A percentile compares a stretch with the other conserved stretches of the same genome.
phyloP scores from a whole-genome alignment of 2,888 invertebrate species.

The Latrodectus hesperus region DNA sequence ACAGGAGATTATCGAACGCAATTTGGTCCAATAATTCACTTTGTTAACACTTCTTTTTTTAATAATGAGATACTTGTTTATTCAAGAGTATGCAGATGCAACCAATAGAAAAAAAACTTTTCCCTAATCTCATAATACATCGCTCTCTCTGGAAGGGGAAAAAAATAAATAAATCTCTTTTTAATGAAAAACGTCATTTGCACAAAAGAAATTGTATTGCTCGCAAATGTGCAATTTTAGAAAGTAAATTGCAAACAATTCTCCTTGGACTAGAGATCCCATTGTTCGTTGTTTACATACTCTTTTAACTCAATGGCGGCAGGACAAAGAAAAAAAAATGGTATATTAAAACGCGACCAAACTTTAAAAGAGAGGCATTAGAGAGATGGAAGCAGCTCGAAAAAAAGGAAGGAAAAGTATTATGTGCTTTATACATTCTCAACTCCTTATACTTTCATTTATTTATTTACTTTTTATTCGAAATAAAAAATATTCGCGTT shows the following conservation, averaged over 20 bases:
- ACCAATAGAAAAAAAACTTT: background rate
- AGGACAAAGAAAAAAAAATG: constrained; percentile 37
- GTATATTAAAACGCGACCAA: constrained; percentile 64
- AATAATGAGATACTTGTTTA: background rate
- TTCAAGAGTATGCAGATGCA: background rate
- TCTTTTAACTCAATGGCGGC: constrained; percentile 65
- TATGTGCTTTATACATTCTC: constrained; percentile 33
- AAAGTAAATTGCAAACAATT: constrained; percentile 58
- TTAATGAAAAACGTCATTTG: background rate
- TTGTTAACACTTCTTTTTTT: background rate
- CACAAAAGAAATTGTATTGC: constrained; percentile 31
- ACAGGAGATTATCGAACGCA: too few species aligned
- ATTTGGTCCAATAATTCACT: background rate
- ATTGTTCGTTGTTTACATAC: constrained; percentile 64
- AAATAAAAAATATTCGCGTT: constrained; percentile 15
- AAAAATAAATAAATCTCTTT: constrained; percentile 30
- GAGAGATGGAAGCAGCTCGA: constrained; percentile 40
- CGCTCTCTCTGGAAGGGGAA: background rate
- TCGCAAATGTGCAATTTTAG: constrained; percentile 38
- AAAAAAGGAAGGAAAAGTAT: constrained; percentile 38
- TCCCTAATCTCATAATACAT: constrained; percentile 50
- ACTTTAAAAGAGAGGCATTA: constrained; percentile 55
- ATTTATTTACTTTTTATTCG: background rate
- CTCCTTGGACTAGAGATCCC: constrained; percentile 35
- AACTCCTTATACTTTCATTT: constrained; percentile 10